Percentiles rank a stretch among this genome's conserved stretches.
phyloP scores from a whole-genome alignment of 2,888 invertebrate genomes.

The Pyrrhosoma nymphula region DNA sequence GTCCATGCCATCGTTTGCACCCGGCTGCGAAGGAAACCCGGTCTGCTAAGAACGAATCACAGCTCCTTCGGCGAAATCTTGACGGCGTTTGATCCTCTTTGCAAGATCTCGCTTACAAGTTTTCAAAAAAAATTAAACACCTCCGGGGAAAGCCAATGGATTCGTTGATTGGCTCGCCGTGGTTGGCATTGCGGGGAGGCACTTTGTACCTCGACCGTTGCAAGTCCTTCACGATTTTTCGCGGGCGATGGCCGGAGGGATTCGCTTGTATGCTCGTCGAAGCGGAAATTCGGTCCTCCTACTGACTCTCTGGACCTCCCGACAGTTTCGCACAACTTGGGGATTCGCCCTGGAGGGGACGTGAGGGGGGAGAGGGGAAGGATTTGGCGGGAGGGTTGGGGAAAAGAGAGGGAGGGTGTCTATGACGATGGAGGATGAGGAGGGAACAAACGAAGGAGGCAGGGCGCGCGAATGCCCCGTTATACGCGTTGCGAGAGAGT shows the following conservation, averaged over 20 bases:
- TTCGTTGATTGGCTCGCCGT: neutral
- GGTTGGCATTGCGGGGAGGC: neutral
- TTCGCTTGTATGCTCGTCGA: neutral
- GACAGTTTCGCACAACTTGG: constrained; percentile 25
- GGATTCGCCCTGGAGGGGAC: neutral
- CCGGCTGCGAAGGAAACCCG: no score
- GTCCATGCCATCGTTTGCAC: no score
- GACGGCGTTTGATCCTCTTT: no score
- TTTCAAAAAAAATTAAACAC: no score
- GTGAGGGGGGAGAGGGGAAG: neutral
- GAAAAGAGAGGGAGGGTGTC: no score
- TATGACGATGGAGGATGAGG: no score
- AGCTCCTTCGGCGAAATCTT: no score
- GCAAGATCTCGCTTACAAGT: no score
- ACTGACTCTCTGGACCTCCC: neutral
- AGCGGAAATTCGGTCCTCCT: neutral
- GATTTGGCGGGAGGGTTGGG: no score
- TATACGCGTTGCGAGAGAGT: constrained; percentile 1
- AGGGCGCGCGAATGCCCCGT: neutral
- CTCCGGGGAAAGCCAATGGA: no score
- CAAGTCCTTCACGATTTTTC: neutral
- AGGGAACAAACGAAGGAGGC: neutral
- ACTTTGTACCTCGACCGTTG: neutral
- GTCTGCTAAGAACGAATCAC: no score
- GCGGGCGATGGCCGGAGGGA: neutral